These are phyloP conservation scores for Gandaritis pyraliata DNA, from an alignment of 2,888 invertebrate genomes.

Conservation along the genomic window DNA sequence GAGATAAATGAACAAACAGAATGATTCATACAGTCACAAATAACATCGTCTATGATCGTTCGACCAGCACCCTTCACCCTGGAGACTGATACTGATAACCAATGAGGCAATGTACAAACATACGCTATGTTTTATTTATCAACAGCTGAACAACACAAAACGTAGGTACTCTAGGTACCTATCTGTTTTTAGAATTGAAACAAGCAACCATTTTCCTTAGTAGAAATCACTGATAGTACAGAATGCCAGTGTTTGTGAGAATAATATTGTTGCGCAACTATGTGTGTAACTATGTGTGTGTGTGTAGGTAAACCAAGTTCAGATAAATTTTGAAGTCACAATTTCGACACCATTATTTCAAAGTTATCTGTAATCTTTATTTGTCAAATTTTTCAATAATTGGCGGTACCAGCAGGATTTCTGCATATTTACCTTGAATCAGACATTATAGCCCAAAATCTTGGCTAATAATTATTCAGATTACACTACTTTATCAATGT, in stretches of 20 bases:
- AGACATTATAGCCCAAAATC: background rate
- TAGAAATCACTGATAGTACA: too few species aligned
- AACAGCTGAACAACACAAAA: constrained; percentile 7
- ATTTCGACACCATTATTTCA: too few species aligned
- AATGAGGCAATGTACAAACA: constrained; percentile 11
- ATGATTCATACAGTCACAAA: constrained; percentile 31
- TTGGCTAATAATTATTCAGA: background rate
- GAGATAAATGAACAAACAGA: constrained; percentile 20
- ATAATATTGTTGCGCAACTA: too few species aligned
- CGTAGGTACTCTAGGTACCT: background rate
- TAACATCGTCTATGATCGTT: constrained; percentile 20
- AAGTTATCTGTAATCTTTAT: too few species aligned
- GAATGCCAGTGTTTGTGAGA: too few species aligned
- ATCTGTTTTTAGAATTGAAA: constrained; percentile 1
- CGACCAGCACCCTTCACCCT: constrained; percentile 31
- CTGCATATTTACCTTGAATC: background rate
- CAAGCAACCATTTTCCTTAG: background rate
- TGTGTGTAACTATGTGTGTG: too few species aligned
- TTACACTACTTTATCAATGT: constrained; percentile 2
- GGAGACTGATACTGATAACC: background rate
- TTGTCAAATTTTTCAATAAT: too few species aligned
- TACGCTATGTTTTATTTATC: background rate
- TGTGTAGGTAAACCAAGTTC: too few species aligned
- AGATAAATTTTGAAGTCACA: too few species aligned
- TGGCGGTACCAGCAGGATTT: too few species aligned